Base-by-base conservation (phyloP, 2,113 vertebrate genomes). In the Myodes glareolus region DNA sequence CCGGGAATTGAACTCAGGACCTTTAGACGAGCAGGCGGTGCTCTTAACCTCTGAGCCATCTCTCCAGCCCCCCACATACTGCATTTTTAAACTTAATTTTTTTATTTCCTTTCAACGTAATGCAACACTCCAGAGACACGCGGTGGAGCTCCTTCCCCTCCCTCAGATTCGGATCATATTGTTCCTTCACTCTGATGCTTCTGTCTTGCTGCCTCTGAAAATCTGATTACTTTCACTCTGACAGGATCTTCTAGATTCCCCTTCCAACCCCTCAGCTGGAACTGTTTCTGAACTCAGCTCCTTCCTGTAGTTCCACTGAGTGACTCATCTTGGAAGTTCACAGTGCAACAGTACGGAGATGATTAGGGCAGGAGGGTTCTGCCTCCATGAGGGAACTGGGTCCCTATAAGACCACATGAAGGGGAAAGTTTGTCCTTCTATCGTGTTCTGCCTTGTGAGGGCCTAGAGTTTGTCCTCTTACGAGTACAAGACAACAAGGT, bases 201-300 rank as follows among this genome's bases (percentile, higher is more conserved):
- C 36, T 36, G 13, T 89, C 16, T 88, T 86, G n/a, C 10, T 90
- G 68, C 77, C 42, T 72, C 47, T n/a, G 75, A 33, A 10, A 96
- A 76, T 63, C 25, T 14, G 11, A 70, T 50, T 31, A 36, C 72
- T 50, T 65, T 63, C 23, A 36, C 2, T 3, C 50, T 94, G 39
- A 17, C 33, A 33, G 14, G 2, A 3, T 87, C 14, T 91, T 94
- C 91, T 91, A 80, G 14, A 88, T 84, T 88, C 4, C 8, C 61
- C 16, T 23, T 36, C 33, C 52, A 80, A 14, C 47, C 72, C 84
- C 42, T 93, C 77, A 58, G 14, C 1, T 93, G 58, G 19, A 94
- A 92, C 52, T 93, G 29, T 80, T 96, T 11, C 65, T 85, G 5
- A 85, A 90, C 50, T 47, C 72, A 50, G 42, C 19, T 92, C 89